Evolutionary conservation across 2,888 invertebrate species (phyloP), one percentile per base, ranked within the genome.

Genomic region (Phyto melanocephala): DNA sequence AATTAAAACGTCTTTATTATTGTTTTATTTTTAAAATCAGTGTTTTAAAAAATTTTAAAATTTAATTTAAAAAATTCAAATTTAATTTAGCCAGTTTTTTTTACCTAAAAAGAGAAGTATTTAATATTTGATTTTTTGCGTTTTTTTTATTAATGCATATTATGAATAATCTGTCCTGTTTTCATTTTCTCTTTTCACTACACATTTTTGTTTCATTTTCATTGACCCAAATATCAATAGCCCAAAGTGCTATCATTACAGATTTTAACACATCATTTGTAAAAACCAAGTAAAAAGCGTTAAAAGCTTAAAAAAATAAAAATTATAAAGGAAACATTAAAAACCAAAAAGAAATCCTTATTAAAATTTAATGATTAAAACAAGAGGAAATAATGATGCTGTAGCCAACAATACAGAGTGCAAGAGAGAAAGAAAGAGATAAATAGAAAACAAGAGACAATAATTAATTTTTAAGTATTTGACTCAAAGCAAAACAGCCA

Each of bases 251-350:
- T 70, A 60, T 62, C 70, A 35, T 52, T 62, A 45, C 35, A 42
- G 52, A 54, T 70, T 70, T 77, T 63, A 70, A 70, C 54, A 54
- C 70, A 70, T 63, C 62, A 62, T 62, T 65, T 54, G 8, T 42
- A 54, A 33, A 65, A 42, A 42, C 0, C 15, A 58, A 37, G 33
- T 11, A 15, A 62, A 33, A 11, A 52, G 1, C 52, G 37, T 45
- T 13, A 56, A 56, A 6, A 52, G 17, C 17, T 15, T 6, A 15
- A 24, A 45, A 37, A 47, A 15, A 11, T 22, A 10, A 42, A 45
- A 15, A 54, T 20, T 6, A 52, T 6, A 62, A 8, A 47, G 22
- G 11, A 47, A 22, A 17, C 15, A 20, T 3, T 22, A 20, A 54
- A 35, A 35, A 54, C 20, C 2, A 3, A 22, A 3, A 24, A 47